These are phyloP conservation scores for Rugalucina vietnamica DNA, from an alignment of 2,888 invertebrate species.

Conservation along the genomic window DNA sequence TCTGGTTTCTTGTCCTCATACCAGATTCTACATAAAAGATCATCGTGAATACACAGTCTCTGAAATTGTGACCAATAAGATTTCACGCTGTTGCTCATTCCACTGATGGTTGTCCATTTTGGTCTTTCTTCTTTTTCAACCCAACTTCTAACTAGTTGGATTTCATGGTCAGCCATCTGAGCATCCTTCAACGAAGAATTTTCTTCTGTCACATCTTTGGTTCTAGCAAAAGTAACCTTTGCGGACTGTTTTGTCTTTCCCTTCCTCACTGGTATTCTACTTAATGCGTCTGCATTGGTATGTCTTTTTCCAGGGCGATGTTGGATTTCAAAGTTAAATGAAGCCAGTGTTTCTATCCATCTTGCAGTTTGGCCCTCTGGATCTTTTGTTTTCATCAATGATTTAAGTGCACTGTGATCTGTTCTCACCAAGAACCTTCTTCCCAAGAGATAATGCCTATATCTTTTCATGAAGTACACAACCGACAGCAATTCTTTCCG, in stretches of 20 bases:
- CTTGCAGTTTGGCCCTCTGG: not conserved
- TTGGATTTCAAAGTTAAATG: not conserved
- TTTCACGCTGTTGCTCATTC: not conserved
- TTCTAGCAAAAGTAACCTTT: not conserved
- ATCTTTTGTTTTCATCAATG: not conserved
- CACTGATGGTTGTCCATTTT: not conserved
- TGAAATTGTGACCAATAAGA: not conserved
- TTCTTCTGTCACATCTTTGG: not conserved
- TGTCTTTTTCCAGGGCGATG: not conserved
- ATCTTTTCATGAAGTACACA: not conserved
- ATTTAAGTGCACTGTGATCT: not conserved
- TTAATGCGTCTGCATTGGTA: not conserved
- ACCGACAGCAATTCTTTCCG: not conserved
- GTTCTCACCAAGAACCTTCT: not conserved
- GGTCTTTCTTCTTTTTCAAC: not conserved
- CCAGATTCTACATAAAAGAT: too few species aligned
- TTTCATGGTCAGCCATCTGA: not conserved
- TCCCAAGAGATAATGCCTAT: constrained; percentile 2
- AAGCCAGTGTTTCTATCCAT: not conserved
- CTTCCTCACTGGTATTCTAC: constrained; percentile 3
- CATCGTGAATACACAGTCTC: not conserved
- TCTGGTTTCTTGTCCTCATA: too few species aligned
- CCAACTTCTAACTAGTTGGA: not conserved
- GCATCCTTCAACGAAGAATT: not conserved
- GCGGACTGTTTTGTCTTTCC: not conserved